These are phyloP conservation scores for Sphaerophoria taeniata DNA, from an alignment of 2,888 invertebrate species.

Conservation along the genomic window DNA sequence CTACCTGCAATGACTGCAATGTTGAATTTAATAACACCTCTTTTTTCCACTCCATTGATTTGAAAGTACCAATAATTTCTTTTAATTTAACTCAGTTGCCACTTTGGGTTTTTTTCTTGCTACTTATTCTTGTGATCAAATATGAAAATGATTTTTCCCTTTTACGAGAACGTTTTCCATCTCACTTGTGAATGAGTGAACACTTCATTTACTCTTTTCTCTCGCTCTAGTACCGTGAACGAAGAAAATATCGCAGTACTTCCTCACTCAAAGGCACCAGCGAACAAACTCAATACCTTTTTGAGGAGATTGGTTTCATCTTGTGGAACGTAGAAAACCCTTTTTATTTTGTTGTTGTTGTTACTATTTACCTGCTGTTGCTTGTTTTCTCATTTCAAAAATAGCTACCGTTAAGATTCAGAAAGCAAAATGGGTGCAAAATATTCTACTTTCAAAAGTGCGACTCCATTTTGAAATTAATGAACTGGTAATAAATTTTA, in stretches of 20 bases:
- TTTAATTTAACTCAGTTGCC: constrained; percentile 43
- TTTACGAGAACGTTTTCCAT: constrained; percentile 67
- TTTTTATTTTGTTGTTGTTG: constrained; percentile 27
- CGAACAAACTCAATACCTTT: constrained; percentile 3
- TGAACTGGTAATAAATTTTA: constrained; percentile 71
- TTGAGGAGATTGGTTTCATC: background rate
- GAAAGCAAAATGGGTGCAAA: constrained; percentile 26
- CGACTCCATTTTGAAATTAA: constrained; percentile 67
- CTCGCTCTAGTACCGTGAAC: background rate
- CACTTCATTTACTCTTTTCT: constrained; percentile 53
- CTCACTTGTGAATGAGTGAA: constrained; percentile 66
- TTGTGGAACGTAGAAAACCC: constrained; percentile 6
- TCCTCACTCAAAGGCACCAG: constrained; percentile 1
- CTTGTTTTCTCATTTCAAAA: constrained; percentile 16
- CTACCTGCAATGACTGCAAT: background rate
- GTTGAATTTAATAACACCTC: constrained; percentile 22
- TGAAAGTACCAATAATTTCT: constrained; percentile 57
- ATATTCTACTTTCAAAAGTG: constrained; percentile 37
- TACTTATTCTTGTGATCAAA: constrained; percentile 55
- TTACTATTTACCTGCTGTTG: constrained; percentile 17
- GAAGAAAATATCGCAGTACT: constrained; percentile 25
- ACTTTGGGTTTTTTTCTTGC: constrained; percentile 24
- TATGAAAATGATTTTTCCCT: constrained; percentile 61
- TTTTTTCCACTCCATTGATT: constrained; percentile 56
- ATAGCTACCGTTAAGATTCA: constrained; percentile 36